A percentile compares a stretch with the other conserved stretches of the same genome.
Conservation (phyloP, 2,888 invertebrate genomes). For the Scotopteryx bipunctaria region DNA sequence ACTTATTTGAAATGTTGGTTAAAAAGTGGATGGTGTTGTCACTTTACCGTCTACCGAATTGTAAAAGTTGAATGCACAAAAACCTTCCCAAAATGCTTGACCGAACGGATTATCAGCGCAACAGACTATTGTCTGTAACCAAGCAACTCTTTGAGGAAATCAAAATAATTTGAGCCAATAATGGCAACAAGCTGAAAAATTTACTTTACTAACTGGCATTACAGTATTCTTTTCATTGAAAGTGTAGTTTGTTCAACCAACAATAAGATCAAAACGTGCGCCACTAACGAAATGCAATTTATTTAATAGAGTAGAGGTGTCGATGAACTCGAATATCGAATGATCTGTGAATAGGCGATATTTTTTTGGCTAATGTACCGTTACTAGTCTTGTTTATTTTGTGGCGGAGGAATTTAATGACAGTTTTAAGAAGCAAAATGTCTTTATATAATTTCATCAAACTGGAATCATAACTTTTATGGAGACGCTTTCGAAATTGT, state of each 20-base stretch:
- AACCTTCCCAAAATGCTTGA: conserved; percentile 16
- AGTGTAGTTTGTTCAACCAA: conserved; percentile 38
- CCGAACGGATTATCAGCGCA: conserved; percentile 36
- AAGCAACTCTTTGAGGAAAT: conserved; percentile 61
- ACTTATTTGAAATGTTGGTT: not conserved
- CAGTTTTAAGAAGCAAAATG: conserved; percentile 9
- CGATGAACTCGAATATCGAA: conserved; percentile 55
- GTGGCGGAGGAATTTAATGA: conserved; percentile 30
- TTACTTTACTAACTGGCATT: conserved; percentile 42
- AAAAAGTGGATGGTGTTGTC: conserved; percentile 15
- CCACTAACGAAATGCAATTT: conserved; percentile 60
- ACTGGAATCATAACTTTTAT: not conserved
- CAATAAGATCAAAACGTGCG: conserved; percentile 62
- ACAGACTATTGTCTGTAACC: conserved; percentile 41
- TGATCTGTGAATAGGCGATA: conserved; percentile 49
- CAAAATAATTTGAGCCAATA: conserved; percentile 64
- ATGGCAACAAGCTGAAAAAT: conserved; percentile 39
- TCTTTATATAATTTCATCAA: not conserved
- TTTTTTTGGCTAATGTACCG: conserved; percentile 54
- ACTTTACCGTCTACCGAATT: conserved; percentile 10
- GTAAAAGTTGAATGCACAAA: conserved; percentile 14
- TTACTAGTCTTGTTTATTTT: conserved; percentile 43
- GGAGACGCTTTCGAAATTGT: not conserved
- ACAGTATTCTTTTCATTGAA: conserved; percentile 43
- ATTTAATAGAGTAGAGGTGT: conserved; percentile 60